Conservation (phyloP, 2,113 vertebrate genomes). For the Herpetotheres cachinnans region DNA sequence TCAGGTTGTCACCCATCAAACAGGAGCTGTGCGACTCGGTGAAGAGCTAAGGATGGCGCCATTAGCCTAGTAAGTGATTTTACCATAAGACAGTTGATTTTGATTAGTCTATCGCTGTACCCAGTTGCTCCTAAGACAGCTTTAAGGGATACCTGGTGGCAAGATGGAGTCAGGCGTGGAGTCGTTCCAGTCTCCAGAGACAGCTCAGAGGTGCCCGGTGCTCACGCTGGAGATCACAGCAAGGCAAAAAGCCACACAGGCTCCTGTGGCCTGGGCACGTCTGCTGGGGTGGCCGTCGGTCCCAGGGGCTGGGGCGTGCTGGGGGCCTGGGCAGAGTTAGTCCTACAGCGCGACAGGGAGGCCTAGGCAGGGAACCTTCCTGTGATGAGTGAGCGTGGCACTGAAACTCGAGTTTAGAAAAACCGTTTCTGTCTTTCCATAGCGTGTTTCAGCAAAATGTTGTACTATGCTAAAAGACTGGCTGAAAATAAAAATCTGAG, state of each 20-base stretch:
- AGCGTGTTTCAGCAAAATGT: neutral
- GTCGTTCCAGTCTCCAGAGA: fast-evolving
- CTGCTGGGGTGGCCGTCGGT: fast-evolving
- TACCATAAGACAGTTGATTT: fast-evolving
- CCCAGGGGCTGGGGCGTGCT: fast-evolving
- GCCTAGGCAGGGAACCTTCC: neutral
- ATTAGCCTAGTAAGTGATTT: neutral
- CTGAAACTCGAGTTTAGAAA: neutral
- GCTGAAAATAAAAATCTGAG: neutral
- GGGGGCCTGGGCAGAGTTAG: neutral
- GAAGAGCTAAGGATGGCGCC: neutral
- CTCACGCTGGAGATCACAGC: fast-evolving
- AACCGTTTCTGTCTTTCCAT: neutral
- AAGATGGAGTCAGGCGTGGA: neutral
- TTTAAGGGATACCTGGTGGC: neutral
- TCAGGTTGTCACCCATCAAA: neutral
- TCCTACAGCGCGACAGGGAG: too few species aligned
- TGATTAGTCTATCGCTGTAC: neutral
- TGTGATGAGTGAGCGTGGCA: fast-evolving
- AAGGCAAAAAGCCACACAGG: neutral
- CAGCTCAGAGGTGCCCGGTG: fast-evolving
- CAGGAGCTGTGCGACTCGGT: fast-evolving
- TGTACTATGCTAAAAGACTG: neutral
- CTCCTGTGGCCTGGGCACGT: neutral
- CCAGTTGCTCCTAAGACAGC: neutral